Conservation (phyloP, 2,113 vertebrate species). For the Butorides virescens region DNA sequence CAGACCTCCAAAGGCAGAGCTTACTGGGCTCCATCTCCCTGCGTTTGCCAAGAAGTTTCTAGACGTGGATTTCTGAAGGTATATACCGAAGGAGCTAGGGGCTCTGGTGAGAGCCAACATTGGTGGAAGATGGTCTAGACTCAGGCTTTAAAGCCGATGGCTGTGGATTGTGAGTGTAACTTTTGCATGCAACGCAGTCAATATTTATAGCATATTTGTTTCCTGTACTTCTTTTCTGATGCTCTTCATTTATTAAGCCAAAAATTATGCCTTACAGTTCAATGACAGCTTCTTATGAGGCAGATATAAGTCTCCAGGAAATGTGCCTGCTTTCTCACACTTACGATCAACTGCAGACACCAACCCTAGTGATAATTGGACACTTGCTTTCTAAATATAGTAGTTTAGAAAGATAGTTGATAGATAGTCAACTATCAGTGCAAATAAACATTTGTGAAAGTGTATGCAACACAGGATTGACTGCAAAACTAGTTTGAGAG, state of each 20-base stretch:
- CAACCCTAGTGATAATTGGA: not conserved
- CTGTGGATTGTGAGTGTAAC: not conserved
- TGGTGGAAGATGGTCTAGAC: not conserved
- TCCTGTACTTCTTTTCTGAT: not conserved
- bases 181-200: not conserved
- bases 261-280: not conserved
- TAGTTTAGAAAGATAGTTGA: not conserved
- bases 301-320: not conserved
- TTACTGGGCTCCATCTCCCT: not conserved
- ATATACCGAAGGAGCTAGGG: rapidly evolving
- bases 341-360: not conserved
- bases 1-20: not conserved
- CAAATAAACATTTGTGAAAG: not conserved
- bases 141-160: not conserved
- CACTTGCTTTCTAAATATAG: not conserved
- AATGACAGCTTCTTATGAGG: not conserved
- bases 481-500: not conserved
- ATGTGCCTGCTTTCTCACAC: not conserved
- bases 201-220: not conserved
- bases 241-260: not conserved
- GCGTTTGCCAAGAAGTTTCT: not conserved
- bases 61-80: not conserved
- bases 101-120: not conserved
- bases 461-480: not conserved
- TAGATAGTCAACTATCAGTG: not conserved